phyloP scores from a whole-genome alignment of 1,140 invertebrate genomes.

The Atta colombica region DNA sequence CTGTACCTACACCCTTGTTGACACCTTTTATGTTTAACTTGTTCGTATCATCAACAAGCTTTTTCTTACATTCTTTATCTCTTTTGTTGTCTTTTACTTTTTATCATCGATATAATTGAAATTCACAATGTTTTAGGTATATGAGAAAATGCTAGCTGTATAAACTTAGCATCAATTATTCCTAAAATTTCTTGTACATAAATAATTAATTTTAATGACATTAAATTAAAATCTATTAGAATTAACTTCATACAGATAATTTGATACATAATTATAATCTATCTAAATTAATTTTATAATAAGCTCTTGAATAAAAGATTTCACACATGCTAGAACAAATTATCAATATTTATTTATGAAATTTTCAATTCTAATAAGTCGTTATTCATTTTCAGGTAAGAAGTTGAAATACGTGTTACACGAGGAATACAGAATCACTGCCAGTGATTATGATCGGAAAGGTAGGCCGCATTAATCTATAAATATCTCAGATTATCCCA shows the following conservation, averaged over 20 bases:
- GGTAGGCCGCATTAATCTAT: slow-evolving; percentile 71
- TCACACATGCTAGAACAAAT: neutral
- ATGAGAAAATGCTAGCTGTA: slow-evolving; percentile 34
- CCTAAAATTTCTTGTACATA: neutral
- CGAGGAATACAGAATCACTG: neutral
- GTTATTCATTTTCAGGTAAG: slow-evolving; percentile 72
- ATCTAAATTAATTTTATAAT: neutral
- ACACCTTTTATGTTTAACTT: slow-evolving; percentile 43
- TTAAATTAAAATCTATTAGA: neutral
- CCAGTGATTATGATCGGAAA: slow-evolving; percentile 29
- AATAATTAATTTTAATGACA: neutral
- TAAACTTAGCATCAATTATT: slow-evolving; percentile 29
- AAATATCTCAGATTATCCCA: slow-evolving; percentile 70
- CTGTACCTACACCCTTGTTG: slow-evolving; percentile 1
- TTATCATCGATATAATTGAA: slow-evolving; percentile 45
- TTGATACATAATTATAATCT: neutral
- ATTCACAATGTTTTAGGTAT: slow-evolving; percentile 43
- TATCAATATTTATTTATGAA: neutral
- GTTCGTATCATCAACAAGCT: neutral
- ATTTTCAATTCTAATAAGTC: slow-evolving; percentile 46
- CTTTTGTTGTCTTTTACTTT: slow-evolving; percentile 35
- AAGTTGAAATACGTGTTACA: neutral
- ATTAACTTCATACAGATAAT: neutral
- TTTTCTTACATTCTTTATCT: neutral
- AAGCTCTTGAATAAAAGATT: neutral